Base-by-base conservation (phyloP, 2,888 invertebrate species). In the Timema podura region DNA sequence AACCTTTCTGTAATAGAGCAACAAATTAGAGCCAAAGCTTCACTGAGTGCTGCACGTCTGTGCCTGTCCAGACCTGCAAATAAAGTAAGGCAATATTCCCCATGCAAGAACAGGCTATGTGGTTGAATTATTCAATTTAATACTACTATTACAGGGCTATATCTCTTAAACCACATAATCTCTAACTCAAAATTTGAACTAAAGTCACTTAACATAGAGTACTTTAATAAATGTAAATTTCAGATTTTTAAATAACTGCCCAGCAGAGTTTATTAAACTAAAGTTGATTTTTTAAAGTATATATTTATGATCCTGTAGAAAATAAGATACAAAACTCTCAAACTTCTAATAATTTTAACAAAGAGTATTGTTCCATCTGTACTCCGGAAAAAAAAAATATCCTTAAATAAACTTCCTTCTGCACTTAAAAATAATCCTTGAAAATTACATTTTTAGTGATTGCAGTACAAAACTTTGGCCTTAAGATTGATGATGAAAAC, bases 161-260 rank as follows among this genome's bases (percentile, higher is more conserved):
- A 61, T 0, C 61, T 16, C 45, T 2, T 5, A 6, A 61, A 59
- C 1, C 44, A 3, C 10, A 44, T 61, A 61, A 61, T 16, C 61
- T 5, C 30, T 44, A 57, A 61, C 44, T 61, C 61, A 61, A 44
- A 61, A 61, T 61, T 61, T 61, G 30, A 61, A 61, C 61, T 5
- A 45, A 11, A 61, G 44, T 61, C 45, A 61, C 45, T 9, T 61
- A 61, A 30, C 44, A 61, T 61, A 9, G 61, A 44, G 30, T 44
- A 61, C 44, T 61, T 16, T 5, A 61, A 44, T 61, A 30, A 30
- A 45, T 61, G 61, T 13, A 44, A 57, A 61, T 61, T 61, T 61
- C 61, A 61, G 61, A 61, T 61, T 61, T 61, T 61, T 61, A 44
- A 44, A 61, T 61, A 44, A 61, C 61, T 61, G 44, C 15, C 57